Base-by-base conservation (phyloP, 2,113 vertebrate genomes). In the Sapayoa aenigma region DNA sequence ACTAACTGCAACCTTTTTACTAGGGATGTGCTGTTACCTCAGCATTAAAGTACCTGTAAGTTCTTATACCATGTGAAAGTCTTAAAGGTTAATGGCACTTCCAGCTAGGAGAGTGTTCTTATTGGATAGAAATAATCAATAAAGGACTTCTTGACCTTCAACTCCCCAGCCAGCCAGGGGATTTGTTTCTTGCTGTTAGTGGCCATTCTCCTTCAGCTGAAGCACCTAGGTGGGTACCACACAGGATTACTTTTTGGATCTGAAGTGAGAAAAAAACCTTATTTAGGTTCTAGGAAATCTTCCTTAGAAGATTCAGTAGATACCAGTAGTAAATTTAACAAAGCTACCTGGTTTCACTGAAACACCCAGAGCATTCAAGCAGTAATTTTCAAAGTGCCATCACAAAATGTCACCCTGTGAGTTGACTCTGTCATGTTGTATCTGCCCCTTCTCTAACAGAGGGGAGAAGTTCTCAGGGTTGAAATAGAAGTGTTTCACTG, bases 1-100 rank as follows among this genome's bases (percentile, higher is more conserved):
- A 44, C 1, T 20, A 84, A 20, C 47, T 42, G 35, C 56, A 78
- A 14, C 47, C 19, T 66, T 52, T 86, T 52, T 42, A 39, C 73
- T 63, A 20, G 15, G 12, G 39, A 41, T 3, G 6, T 39, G 15
- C n/a, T 25, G 56, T 68, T 60, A 24, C 11, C 17, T 76, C 35
- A 44, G 60, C 9, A 1, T 11, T 30, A 56, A 39, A 39, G 30
- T n/a, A 31, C 15, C 28, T 2, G 0, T 19, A 19, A 24, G 25
- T 27, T 74, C 81, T 78, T 42, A 49, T 5, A 33, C 44, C 10
- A 5, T 13, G 22, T 41, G 69, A 5, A 67, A 63, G 24, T 46
- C 35, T 35, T 68, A 35, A 72, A 81, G 30, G 49, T 65, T 37
- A 69, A 78, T 21, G 71, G 24, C 12, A 5, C 37, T 74, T 73